These are phyloP conservation scores for Accipiter cooperii DNA, from an alignment of 2,113 vertebrate genomes.

Conservation along the genomic window DNA sequence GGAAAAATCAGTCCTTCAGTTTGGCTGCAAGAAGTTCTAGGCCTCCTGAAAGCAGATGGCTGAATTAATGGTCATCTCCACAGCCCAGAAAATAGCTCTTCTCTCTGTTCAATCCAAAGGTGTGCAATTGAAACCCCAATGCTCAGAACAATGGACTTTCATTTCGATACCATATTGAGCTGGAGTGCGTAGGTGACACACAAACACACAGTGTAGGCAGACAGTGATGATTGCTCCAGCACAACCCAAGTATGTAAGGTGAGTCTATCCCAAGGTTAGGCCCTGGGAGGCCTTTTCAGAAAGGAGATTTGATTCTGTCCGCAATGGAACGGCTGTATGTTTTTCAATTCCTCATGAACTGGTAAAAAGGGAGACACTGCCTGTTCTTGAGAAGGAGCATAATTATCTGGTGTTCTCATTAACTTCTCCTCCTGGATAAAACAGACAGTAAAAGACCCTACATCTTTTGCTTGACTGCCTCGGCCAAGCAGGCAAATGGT, in stretches of 20 bases:
- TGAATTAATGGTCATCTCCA: background rate
- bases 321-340: rapidly evolving
- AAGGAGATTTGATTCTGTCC: background rate
- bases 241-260: background rate
- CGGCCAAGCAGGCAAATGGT: background rate
- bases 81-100: background rate
- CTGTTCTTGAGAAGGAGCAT: background rate
- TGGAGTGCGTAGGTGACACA: background rate
- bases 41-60: background rate
- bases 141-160: background rate
- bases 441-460: background rate
- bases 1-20: background rate
- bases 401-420: background rate
- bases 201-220: background rate
- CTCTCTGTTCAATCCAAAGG: background rate
- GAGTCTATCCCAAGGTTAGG: background rate
- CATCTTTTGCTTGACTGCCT: background rate
- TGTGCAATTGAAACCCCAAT: background rate
- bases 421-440: background rate
- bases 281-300: background rate
- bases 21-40: background rate
- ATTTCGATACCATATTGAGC: background rate
- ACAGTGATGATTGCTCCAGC: background rate
- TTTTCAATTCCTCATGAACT: background rate
- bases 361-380: background rate